These are phyloP conservation scores for Puffinus mauretanicus DNA, from an alignment of 2,113 vertebrate species.

Conservation along the genomic window DNA sequence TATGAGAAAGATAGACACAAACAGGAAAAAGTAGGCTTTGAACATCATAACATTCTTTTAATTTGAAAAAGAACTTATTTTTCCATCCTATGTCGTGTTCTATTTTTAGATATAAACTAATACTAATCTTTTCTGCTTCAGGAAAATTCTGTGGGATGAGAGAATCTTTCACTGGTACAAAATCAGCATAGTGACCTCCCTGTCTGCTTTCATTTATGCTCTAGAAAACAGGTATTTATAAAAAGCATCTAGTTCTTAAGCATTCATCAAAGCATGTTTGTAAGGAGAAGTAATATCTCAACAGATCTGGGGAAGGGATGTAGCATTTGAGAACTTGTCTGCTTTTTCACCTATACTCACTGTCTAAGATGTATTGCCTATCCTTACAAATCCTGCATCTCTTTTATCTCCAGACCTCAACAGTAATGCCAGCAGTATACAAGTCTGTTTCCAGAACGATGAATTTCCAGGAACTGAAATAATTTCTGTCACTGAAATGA, in stretches of 20 bases:
- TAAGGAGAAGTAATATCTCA: background rate
- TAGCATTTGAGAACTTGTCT: background rate
- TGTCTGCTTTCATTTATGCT: background rate
- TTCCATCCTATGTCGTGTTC: background rate
- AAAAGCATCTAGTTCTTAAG: background rate
- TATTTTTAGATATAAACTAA: background rate
- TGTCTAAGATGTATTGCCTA: background rate
- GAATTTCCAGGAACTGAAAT: background rate
- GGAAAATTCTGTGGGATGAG: background rate
- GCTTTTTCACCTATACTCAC: background rate
- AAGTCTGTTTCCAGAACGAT: background rate
- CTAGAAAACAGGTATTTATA: background rate
- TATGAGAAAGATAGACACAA: background rate
- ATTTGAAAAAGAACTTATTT: background rate
- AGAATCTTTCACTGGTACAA: background rate
- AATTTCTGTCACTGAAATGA: background rate
- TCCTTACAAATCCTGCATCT: background rate
- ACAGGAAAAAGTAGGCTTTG: background rate
- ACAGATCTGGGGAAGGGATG: background rate
- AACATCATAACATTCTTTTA: background rate
- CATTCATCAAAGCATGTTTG: background rate
- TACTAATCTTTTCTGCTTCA: background rate
- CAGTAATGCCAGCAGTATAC: background rate
- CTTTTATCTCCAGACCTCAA: background rate
- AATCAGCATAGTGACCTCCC: background rate